These are phyloP conservation scores for Craseonycteris thonglongyai DNA, from an alignment of 2,113 vertebrate species.

Conservation along the genomic window DNA sequence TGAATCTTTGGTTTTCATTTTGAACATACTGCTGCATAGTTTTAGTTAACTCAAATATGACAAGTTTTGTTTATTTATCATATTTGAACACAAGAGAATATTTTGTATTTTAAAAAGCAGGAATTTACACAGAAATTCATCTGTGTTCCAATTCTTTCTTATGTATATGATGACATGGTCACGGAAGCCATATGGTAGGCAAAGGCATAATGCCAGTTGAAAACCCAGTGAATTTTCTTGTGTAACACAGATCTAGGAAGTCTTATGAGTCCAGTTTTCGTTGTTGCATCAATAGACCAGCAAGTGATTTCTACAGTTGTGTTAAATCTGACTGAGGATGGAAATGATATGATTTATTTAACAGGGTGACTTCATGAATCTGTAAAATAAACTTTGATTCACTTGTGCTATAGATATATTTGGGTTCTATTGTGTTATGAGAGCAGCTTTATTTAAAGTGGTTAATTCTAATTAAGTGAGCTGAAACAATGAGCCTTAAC, in stretches of 20 bases:
- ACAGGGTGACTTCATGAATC: not conserved
- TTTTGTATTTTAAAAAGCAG: not conserved
- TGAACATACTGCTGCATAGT: not conserved
- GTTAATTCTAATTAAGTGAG: not conserved
- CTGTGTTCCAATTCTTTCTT: not conserved
- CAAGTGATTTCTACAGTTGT: not conserved
- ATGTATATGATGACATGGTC: not conserved
- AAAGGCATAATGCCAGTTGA: not conserved
- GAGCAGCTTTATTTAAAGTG: slow-evolving; percentile 16
- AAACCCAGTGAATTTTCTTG: not conserved
- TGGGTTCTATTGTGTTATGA: not conserved
- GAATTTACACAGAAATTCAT: not conserved
- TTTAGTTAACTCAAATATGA: not conserved
- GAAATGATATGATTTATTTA: not conserved
- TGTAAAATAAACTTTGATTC: slow-evolving; percentile 3
- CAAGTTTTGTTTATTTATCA: slow-evolving; percentile 13
- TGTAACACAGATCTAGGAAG: not conserved
- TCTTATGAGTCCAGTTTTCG: not conserved
- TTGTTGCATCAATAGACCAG: not conserved
- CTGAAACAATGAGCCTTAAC: not conserved
- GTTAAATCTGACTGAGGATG: not conserved
- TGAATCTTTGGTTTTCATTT: slow-evolving; percentile 32
- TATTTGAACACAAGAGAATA: not conserved
- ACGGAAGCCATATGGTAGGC: not conserved
- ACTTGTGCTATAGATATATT: not conserved